phyloP scores from a whole-genome alignment of 1,140 invertebrate genomes.

The Spodoptera frugiperda region DNA sequence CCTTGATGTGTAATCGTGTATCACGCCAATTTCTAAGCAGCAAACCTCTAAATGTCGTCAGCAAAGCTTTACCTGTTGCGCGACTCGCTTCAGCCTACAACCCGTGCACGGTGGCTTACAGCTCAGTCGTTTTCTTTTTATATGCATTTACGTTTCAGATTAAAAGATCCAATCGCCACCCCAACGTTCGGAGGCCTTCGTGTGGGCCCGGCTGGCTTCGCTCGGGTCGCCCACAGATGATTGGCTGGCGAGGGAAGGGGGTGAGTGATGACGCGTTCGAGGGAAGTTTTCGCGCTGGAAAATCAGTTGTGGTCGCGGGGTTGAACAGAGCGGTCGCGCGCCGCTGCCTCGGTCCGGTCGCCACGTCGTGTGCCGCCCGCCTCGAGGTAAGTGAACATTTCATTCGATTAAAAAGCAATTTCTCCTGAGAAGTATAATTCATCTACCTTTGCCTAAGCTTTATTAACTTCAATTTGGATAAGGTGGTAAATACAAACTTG shows the following conservation, averaged over 20 bases:
- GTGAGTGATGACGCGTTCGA: constrained; percentile 82
- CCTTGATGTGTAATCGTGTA: background rate
- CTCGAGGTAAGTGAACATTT: constrained; percentile 82
- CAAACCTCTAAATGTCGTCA: constrained; percentile 35
- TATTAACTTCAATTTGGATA: constrained; percentile 44
- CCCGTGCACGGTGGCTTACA: constrained; percentile 73
- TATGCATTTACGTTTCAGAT: constrained; percentile 85
- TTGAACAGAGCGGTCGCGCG: constrained; percentile 67
- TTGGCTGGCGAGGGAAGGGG: constrained; percentile 74
- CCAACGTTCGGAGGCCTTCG: constrained; percentile 69
- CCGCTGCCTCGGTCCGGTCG: constrained; percentile 49
- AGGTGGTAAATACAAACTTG: constrained; percentile 29
- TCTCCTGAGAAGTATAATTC: constrained; percentile 65
- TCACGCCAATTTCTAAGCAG: constrained; percentile 4
- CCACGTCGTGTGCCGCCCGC: constrained; percentile 57
- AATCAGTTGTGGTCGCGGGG: constrained; percentile 80
- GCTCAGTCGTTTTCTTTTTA: constrained; percentile 81
- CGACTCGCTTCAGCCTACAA: constrained; percentile 66
- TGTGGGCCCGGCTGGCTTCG: constrained; percentile 68
- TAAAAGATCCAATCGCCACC: constrained; percentile 85
- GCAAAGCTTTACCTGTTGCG: constrained; percentile 80
- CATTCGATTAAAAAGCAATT: constrained; percentile 84
- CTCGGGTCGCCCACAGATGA: constrained; percentile 55
- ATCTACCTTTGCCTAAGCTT: constrained; percentile 37
- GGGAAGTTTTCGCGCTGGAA: constrained; percentile 84